phyloP scores from a whole-genome alignment of 2,797 vertebrate genomes.

The Centroberyx gerrardi region DNA sequence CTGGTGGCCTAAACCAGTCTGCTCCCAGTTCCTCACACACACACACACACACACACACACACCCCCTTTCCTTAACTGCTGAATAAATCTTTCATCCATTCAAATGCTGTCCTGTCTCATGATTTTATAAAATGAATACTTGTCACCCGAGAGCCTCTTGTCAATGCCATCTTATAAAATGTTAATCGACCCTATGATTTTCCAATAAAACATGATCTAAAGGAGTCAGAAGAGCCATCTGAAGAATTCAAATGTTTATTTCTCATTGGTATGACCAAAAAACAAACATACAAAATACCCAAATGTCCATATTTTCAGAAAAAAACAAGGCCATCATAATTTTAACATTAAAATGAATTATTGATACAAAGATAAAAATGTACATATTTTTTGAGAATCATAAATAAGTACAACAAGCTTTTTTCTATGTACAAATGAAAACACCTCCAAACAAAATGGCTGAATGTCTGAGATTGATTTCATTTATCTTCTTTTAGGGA shows the following conservation, averaged over 20 bases:
- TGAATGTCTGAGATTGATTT: conserved; percentile 31
- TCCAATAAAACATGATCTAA: conserved; percentile 24
- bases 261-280: conserved; percentile 61
- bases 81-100: too few species aligned
- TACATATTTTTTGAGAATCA: conserved; percentile 56
- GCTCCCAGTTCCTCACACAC: too few species aligned
- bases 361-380: conserved; percentile 69
- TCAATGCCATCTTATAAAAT: neutral
- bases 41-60: too few species aligned
- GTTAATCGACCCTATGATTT: neutral
- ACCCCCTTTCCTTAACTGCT: too few species aligned
- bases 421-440: conserved; percentile 64
- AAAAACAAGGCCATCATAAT: conserved; percentile 43
- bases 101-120: neutral
- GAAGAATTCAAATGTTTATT: conserved; percentile 73
- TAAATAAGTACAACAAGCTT: conserved; percentile 74
- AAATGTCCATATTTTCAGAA: conserved; percentile 52
- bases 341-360: conserved; percentile 49
- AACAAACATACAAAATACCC: conserved; percentile 81
- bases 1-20: too few species aligned
- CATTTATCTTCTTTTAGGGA: conserved; percentile 33
- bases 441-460: conserved; percentile 54
- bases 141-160: neutral
- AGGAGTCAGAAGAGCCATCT: neutral
- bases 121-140: neutral